A percentile compares a stretch with the other conserved stretches of the same genome.
These are phyloP conservation scores for Steatocranus sp. DNA, from an alignment of 2,797 vertebrate genomes.

Conservation along the genomic window DNA sequence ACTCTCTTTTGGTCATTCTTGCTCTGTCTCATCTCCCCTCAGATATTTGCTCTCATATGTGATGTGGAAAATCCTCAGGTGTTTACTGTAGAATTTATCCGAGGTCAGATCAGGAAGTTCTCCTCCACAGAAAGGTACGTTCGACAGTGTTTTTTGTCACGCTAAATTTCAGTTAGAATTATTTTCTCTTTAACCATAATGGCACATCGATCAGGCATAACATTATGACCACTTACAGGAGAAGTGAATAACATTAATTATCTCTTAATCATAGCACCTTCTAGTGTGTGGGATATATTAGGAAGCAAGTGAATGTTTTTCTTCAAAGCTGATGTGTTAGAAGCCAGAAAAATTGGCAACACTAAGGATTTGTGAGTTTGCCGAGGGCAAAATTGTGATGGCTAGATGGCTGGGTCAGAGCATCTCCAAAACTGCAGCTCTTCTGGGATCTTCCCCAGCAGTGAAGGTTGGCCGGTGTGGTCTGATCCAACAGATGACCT, in stretches of 20 bases:
- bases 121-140: slow-evolving; percentile 93
- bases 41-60: slow-evolving; percentile 97
- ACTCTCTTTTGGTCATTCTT: neutral
- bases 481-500: neutral
- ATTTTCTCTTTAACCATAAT: neutral
- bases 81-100: slow-evolving; percentile 96
- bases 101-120: slow-evolving; percentile 94
- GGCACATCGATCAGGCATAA: neutral
- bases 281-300: neutral
- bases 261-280: neutral
- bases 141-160: neutral
- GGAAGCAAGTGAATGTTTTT: neutral
- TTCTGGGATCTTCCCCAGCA: neutral
- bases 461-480: neutral
- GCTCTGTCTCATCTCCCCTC: neutral
- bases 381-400: neutral
- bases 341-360: neutral
- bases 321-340: neutral
- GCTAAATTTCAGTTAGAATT: neutral
- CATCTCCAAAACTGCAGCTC: neutral
- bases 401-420: neutral
- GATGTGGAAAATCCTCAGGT: slow-evolving; percentile 95
- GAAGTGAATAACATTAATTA: neutral
- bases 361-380: neutral
- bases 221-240: neutral